These are phyloP conservation scores for Atlantisia rogersi DNA, from an alignment of 2,113 vertebrate species.

Conservation along the genomic window DNA sequence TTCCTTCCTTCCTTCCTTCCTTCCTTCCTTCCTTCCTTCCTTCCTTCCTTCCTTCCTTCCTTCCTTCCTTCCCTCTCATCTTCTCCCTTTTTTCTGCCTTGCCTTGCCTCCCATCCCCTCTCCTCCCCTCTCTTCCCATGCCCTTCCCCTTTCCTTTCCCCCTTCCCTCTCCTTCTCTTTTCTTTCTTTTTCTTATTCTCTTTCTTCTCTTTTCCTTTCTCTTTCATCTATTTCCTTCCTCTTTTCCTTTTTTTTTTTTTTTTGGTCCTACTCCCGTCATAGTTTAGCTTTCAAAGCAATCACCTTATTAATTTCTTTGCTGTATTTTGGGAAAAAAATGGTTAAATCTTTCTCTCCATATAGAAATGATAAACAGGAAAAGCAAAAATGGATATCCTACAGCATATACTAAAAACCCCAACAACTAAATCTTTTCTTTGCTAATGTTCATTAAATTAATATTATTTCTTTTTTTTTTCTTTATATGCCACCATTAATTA, in stretches of 20 bases:
- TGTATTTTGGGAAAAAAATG: background rate
- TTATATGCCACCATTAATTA: slow-evolving; percentile 36
- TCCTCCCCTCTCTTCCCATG: too few relatives aligned
- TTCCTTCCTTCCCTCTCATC: too few relatives aligned
- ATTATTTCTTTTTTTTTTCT: slow-evolving; percentile 34
- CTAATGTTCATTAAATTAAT: background rate
- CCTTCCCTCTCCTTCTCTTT: too few relatives aligned
- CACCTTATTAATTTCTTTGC: background rate
- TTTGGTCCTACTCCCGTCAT: background rate
- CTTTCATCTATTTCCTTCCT: too few relatives aligned
- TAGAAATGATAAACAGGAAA: background rate
- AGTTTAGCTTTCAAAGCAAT: background rate
- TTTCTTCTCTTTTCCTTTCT: too few relatives aligned
- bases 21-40: too few relatives aligned
- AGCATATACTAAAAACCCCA: background rate
- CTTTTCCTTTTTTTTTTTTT: background rate
- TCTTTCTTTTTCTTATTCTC: too few relatives aligned
- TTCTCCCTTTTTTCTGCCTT: too few relatives aligned
- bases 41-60: too few relatives aligned
- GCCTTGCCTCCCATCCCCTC: too few relatives aligned
- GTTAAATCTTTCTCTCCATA: background rate
- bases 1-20: too few relatives aligned
- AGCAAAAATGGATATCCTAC: background rate
- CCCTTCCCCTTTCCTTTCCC: too few relatives aligned
- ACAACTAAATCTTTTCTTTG: background rate